Conservation (phyloP, 2,797 vertebrate genomes). For the Lophius americanus region DNA sequence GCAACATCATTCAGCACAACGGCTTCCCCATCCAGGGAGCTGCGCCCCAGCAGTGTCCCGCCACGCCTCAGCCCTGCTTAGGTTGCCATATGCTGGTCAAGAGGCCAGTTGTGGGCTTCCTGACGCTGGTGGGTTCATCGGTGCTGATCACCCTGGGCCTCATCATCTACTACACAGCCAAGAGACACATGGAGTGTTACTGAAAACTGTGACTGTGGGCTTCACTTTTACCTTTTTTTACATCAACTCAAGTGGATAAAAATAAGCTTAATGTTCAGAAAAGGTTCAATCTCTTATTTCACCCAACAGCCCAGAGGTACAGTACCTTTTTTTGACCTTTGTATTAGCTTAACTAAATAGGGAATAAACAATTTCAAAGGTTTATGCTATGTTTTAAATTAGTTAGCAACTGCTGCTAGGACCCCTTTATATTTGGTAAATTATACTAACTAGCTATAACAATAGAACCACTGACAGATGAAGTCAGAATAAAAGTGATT, state of each 20-base stretch:
- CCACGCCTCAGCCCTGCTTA: slow-evolving; percentile 63
- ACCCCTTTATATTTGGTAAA: background rate
- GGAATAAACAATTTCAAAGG: background rate
- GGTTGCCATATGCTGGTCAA: slow-evolving; percentile 82
- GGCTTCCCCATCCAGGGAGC: slow-evolving; percentile 84
- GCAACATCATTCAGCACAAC: slow-evolving; percentile 88
- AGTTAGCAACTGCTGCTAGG: background rate
- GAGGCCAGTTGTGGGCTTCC: slow-evolving; percentile 86
- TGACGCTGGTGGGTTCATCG: slow-evolving; percentile 85
- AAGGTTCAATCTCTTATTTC: background rate
- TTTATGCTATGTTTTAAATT: slow-evolving; percentile 1
- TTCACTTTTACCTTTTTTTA: background rate
- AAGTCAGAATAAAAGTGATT: no score
- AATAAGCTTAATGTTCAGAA: background rate
- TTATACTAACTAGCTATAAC: no score
- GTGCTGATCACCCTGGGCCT: slow-evolving; percentile 87
- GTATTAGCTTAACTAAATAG: background rate
- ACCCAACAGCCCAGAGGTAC: background rate
- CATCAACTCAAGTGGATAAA: background rate
- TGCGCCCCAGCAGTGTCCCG: slow-evolving; percentile 77
- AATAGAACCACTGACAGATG: no score
- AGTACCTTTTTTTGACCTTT: background rate
- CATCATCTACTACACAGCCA: slow-evolving; percentile 88
- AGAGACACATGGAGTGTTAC: slow-evolving; percentile 75
- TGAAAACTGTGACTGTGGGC: background rate